A percentile compares a stretch with the other conserved stretches of the same genome.
Evolutionary conservation across 2,113 vertebrate genomes (phyloP).

Genomic region (Platichthys flesus): DNA sequence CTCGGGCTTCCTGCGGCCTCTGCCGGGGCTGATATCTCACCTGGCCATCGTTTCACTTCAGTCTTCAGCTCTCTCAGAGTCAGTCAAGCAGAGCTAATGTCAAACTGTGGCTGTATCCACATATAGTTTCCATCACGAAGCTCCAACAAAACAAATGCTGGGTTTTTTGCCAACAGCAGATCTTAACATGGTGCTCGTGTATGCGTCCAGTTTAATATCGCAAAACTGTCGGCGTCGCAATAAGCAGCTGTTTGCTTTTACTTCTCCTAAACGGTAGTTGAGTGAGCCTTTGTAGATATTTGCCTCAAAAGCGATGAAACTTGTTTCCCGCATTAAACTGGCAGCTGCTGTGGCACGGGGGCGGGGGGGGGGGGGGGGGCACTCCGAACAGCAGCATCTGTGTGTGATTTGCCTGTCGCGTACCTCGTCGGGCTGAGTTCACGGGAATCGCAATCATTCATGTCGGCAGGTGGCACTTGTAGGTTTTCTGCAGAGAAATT

Average conservation of each 20-base stretch:
- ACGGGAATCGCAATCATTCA: constrained; percentile 31
- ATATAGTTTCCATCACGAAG: constrained; percentile 14
- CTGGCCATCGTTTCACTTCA: constrained; percentile 42
- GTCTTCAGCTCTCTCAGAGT: constrained; percentile 32
- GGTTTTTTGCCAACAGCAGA: not conserved
- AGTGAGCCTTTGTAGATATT: constrained; percentile 32
- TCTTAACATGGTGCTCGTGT: constrained; percentile 12
- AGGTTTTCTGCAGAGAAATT: constrained; percentile 27
- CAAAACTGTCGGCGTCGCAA: constrained; percentile 6
- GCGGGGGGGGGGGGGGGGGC: not conserved
- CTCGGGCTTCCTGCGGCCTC: constrained; percentile 35
- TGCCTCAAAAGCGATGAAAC: constrained; percentile 38
- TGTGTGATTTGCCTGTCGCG: constrained; percentile 46
- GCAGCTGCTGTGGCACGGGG: constrained; percentile 35
- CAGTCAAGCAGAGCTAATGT: constrained; percentile 36
- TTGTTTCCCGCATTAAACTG: constrained; percentile 32
- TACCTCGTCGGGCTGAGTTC: constrained; percentile 20
- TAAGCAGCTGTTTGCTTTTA: constrained; percentile 40
- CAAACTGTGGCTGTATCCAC: constrained; percentile 9
- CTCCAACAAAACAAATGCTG: constrained; percentile 11
- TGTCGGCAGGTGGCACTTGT: constrained; percentile 47
- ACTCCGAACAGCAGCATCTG: constrained; percentile 55
- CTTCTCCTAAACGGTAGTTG: constrained; percentile 37
- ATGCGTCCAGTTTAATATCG: not conserved
- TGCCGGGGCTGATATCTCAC: constrained; percentile 32